Conservation (phyloP, 2,888 invertebrate species). For the Timandra comae region DNA sequence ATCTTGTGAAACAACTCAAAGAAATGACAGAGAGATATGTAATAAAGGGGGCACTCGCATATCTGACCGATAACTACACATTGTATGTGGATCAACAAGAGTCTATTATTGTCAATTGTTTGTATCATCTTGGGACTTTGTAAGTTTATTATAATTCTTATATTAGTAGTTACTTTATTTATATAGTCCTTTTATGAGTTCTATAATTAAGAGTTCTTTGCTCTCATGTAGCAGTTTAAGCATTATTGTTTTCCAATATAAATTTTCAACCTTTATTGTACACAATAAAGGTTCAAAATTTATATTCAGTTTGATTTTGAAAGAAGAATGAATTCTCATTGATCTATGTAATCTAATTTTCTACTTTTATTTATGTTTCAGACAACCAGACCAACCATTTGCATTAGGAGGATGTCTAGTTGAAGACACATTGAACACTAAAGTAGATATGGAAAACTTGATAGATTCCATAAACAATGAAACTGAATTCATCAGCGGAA, state of each 20-base stretch:
- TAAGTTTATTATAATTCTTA: slow-evolving; percentile 55
- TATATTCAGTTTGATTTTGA: no score
- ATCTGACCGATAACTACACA: slow-evolving; percentile 61
- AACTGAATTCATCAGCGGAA: slow-evolving; percentile 46
- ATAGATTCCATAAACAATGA: slow-evolving; percentile 40
- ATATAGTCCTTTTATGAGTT: no score
- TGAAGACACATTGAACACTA: slow-evolving; percentile 48
- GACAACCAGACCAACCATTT: slow-evolving; percentile 60
- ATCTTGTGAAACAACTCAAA: slow-evolving; percentile 39
- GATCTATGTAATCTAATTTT: no score
- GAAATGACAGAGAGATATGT: slow-evolving; percentile 38
- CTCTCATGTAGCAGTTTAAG: no score
- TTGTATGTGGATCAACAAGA: slow-evolving; percentile 47
- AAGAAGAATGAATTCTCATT: no score
- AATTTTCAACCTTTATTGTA: no score
- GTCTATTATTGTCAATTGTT: slow-evolving; percentile 36
- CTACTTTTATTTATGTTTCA: slow-evolving; percentile 30
- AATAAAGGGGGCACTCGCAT: slow-evolving; percentile 57
- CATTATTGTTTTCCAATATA: no score
- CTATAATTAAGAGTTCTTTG: no score
- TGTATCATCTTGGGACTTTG: slow-evolving; percentile 55
- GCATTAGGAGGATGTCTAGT: slow-evolving; percentile 68
- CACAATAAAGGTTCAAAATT: no score
- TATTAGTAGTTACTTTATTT: no score
- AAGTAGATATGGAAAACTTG: slow-evolving; percentile 38